A percentile compares a stretch with the other conserved stretches of the same genome.
Evolutionary conservation across 2,797 vertebrate species (phyloP).

Genomic region (Coranthus polyacanthus): DNA sequence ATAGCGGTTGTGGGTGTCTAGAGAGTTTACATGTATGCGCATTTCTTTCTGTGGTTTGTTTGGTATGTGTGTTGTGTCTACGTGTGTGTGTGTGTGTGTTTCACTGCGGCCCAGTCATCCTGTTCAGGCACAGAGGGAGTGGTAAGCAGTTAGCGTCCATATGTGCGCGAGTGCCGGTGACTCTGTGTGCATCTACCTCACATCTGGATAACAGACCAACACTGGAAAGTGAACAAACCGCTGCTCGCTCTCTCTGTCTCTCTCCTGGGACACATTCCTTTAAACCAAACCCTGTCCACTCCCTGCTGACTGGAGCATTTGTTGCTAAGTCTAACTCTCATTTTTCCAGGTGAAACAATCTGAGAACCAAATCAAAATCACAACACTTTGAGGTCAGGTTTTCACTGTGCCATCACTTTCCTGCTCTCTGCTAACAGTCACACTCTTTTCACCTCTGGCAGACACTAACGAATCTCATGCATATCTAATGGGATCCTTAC

Average conservation of each 20-base stretch:
- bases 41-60: slow-evolving; percentile 16
- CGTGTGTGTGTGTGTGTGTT: slow-evolving; percentile 10
- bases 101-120: slow-evolving; percentile 19
- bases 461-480: slow-evolving; percentile 64
- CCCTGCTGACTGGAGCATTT: slow-evolving; percentile 37
- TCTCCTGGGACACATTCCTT: slow-evolving; percentile 66
- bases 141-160: slow-evolving; percentile 56
- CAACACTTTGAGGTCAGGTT: background rate
- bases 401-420: background rate
- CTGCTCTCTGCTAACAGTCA: background rate
- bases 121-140: slow-evolving; percentile 59
- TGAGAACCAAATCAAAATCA: slow-evolving; percentile 5
- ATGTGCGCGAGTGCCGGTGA: slow-evolving; percentile 38
- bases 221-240: slow-evolving; percentile 56
- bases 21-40: slow-evolving; percentile 20
- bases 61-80: slow-evolving; percentile 21
- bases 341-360: slow-evolving; percentile 42
- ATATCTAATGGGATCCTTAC: slow-evolving; percentile 58
- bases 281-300: slow-evolving; percentile 49
- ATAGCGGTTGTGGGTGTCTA: slow-evolving; percentile 19
- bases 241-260: slow-evolving; percentile 12
- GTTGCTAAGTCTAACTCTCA: slow-evolving; percentile 7
- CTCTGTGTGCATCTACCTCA: slow-evolving; percentile 40
- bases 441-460: slow-evolving; percentile 44
- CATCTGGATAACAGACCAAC: slow-evolving; percentile 79